A percentile compares a stretch with the other conserved stretches of the same genome.
These are phyloP conservation scores for Ariolimax columbianus DNA, from an alignment of 2,888 invertebrate species.

Conservation along the genomic window DNA sequence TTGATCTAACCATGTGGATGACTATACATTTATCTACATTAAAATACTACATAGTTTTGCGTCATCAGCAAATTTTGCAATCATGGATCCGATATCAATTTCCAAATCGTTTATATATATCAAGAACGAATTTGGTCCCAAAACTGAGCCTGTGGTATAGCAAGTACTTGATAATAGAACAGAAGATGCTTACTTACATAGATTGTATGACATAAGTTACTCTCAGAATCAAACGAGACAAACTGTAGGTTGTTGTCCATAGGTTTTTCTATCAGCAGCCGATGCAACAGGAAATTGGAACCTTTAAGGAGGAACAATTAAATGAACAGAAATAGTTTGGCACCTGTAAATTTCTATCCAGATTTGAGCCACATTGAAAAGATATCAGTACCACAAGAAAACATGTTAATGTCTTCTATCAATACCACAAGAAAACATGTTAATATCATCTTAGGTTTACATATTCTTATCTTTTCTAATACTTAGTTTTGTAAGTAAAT, in stretches of 20 bases:
- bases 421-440: background rate
- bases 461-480: background rate
- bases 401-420: too few species aligned
- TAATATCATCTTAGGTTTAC: background rate
- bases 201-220: slow-evolving; percentile 74
- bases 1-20: too few species aligned
- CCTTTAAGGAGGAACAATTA: slow-evolving; percentile 60
- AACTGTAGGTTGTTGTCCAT: slow-evolving; percentile 73
- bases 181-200: slow-evolving; percentile 72
- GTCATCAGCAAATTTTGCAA: too few species aligned
- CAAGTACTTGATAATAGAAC: background rate
- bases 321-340: background rate
- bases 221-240: slow-evolving; percentile 77
- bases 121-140: too few species aligned
- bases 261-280: slow-evolving; percentile 75
- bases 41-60: too few species aligned
- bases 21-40: too few species aligned
- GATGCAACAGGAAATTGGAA: slow-evolving; percentile 77
- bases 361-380: background rate
- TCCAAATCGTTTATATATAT: too few species aligned
- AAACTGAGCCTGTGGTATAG: background rate
- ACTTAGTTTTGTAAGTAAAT: background rate
- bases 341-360: background rate
- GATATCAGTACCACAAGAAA: background rate
- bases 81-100: too few species aligned